phyloP scores from a whole-genome alignment of 1,140 invertebrate genomes.

The Berghia stephanieae region DNA sequence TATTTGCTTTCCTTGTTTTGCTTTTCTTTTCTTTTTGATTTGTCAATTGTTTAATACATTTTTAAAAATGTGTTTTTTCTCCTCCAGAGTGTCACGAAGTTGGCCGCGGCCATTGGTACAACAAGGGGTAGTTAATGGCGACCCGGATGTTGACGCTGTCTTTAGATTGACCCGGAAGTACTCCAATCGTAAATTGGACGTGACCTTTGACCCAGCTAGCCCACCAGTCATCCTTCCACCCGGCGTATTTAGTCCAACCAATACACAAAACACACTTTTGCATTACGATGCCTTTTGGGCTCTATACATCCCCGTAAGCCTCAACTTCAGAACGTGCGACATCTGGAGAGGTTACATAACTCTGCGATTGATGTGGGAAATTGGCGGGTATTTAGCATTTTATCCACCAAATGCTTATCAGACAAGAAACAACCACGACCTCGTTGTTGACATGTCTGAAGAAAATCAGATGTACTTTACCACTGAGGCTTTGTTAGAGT shows the following conservation, averaged over 20 bases:
- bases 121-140: constrained; percentile 59
- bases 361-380: constrained; percentile 50
- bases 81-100: too few species aligned
- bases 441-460: constrained; percentile 43
- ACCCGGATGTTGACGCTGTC: constrained; percentile 63
- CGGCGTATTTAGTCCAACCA: constrained; percentile 48
- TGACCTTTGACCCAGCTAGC: constrained; percentile 44
- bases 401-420: constrained; percentile 44
- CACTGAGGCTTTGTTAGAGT: constrained; percentile 37
- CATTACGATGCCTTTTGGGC: constrained; percentile 56
- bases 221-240: constrained; percentile 43
- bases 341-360: constrained; percentile 60
- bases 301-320: constrained; percentile 51
- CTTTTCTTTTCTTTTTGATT: too few species aligned
- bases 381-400: constrained; percentile 50
- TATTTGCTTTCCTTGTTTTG: too few species aligned
- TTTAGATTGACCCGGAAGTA: constrained; percentile 51
- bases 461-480: constrained; percentile 42
- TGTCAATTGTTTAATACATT: too few species aligned
- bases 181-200: constrained; percentile 30
- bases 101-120: too few species aligned
- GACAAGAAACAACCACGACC: constrained; percentile 40
- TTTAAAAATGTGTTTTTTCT: too few species aligned
- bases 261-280: constrained; percentile 63
- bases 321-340: constrained; percentile 53